These are phyloP conservation scores for Muricea muricata DNA, from an alignment of 92 coral and sea anemone genomes.

Conservation along the genomic window DNA sequence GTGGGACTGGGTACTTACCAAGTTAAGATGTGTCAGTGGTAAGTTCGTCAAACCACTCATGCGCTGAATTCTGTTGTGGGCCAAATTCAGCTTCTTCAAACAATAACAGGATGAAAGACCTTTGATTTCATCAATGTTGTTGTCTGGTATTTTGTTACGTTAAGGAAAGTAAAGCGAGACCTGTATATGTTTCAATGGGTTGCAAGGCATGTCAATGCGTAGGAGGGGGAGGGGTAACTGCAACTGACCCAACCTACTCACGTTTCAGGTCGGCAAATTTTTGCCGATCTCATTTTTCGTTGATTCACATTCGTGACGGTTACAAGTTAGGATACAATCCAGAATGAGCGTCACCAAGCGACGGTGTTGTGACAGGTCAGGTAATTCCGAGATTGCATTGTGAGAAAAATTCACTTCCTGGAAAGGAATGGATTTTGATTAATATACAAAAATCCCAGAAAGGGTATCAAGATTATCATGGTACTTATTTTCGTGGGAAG, in stretches of 20 bases:
- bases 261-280: too few species aligned
- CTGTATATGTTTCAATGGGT: too few species aligned
- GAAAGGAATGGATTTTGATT: not conserved
- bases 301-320: too few species aligned
- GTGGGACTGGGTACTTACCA: conserved; percentile 81
- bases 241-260: too few species aligned
- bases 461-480: too few species aligned
- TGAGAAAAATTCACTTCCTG: conserved; percentile 88
- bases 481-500: too few species aligned
- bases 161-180: conserved; percentile 24
- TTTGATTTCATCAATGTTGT: conserved; percentile 79
- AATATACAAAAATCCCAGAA: not conserved
- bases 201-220: too few species aligned
- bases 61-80: conserved; percentile 78
- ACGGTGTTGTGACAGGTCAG: conserved; percentile 87
- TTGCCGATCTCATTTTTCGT: too few species aligned
- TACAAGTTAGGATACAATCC: conserved; percentile 99
- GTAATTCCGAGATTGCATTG: conserved; percentile 72
- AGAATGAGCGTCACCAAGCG: conserved; percentile 68
- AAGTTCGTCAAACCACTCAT: conserved; percentile 77
- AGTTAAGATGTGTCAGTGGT: conserved; percentile 71
- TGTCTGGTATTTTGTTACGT: conserved; percentile 60
- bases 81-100: conserved; percentile 72
- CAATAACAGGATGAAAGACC: conserved; percentile 80
- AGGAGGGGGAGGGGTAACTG: too few species aligned